These are phyloP conservation scores for Listrodromus nycthemerus DNA, from an alignment of 2,888 invertebrate genomes.

Conservation along the genomic window DNA sequence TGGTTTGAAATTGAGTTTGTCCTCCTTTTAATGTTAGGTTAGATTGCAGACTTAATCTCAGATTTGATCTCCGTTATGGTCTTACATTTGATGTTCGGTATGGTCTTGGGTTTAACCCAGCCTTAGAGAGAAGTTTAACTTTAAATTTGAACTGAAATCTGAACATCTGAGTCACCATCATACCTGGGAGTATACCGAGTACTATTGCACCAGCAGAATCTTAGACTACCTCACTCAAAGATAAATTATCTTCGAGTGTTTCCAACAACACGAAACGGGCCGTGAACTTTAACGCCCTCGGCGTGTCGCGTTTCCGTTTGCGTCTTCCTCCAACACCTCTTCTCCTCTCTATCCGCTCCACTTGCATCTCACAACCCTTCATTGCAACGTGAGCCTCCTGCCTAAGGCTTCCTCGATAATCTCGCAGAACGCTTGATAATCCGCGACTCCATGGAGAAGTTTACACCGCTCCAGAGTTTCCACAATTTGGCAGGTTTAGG, in stretches of 20 bases:
- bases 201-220: slow-evolving; percentile 39
- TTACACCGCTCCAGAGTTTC: slow-evolving; percentile 54
- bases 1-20: too few species aligned
- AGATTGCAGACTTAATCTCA: too few species aligned
- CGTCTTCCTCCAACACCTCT: slow-evolving; percentile 16
- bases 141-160: neutral
- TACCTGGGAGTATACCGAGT: neutral
- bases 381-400: slow-evolving; percentile 28
- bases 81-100: neutral
- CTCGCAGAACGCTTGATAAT: slow-evolving; percentile 43
- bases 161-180: neutral
- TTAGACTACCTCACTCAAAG: slow-evolving; percentile 39
- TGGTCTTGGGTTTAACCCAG: too few species aligned
- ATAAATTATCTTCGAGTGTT: slow-evolving; percentile 66
- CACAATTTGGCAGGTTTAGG: slow-evolving; percentile 53
- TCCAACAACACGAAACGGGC: slow-evolving; percentile 70
- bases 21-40: too few species aligned
- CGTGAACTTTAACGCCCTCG: slow-evolving; percentile 71
- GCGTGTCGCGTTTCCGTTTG: slow-evolving; percentile 31
- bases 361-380: slow-evolving; percentile 46
- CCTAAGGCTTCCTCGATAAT: slow-evolving; percentile 60
- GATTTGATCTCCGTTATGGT: too few species aligned
- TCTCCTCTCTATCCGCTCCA: slow-evolving; percentile 33
- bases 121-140: neutral
- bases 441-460: slow-evolving; percentile 41